Evolutionary conservation across 2,797 vertebrate genomes (phyloP).

Genomic region (Esox masquinongy): DNA sequence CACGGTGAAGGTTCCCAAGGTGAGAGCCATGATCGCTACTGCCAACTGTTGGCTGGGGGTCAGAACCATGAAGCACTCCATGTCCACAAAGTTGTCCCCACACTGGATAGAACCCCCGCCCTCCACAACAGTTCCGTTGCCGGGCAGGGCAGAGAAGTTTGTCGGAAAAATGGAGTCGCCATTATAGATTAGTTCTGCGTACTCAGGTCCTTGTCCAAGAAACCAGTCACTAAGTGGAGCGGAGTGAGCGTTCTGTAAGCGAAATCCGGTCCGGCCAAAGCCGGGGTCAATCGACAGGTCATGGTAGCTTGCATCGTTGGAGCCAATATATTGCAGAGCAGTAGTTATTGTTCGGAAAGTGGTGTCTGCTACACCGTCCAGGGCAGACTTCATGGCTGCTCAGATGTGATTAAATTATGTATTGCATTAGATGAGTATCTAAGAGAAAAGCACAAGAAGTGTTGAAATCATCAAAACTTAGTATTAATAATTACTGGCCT

Average conservation of each 20-base stretch:
- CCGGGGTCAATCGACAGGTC: conserved; percentile 49
- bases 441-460: conserved; percentile 8
- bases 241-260: conserved; percentile 84
- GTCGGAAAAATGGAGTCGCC: conserved; percentile 80
- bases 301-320: conserved; percentile 89
- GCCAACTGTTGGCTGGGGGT: conserved; percentile 94
- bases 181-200: conserved; percentile 79
- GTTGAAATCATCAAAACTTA: not conserved
- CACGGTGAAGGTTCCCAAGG: conserved; percentile 94
- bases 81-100: conserved; percentile 94
- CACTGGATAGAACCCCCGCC: conserved; percentile 81
- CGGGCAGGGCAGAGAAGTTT: conserved; percentile 86
- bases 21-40: conserved; percentile 89
- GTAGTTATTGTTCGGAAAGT: conserved; percentile 91
- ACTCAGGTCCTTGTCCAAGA: conserved; percentile 81
- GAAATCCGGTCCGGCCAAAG: conserved; percentile 63
- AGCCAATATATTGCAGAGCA: conserved; percentile 87
- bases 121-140: conserved; percentile 78
- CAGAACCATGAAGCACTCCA: conserved; percentile 99
- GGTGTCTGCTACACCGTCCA: conserved; percentile 89
- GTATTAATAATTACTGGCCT: not conserved
- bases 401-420: conserved; percentile 32
- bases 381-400: conserved; percentile 89
- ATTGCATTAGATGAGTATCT: conserved; percentile 4
- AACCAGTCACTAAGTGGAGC: conserved; percentile 84